Conservation (phyloP, 2,888 invertebrate genomes). For the Pristionchus fissidentatus region DNA sequence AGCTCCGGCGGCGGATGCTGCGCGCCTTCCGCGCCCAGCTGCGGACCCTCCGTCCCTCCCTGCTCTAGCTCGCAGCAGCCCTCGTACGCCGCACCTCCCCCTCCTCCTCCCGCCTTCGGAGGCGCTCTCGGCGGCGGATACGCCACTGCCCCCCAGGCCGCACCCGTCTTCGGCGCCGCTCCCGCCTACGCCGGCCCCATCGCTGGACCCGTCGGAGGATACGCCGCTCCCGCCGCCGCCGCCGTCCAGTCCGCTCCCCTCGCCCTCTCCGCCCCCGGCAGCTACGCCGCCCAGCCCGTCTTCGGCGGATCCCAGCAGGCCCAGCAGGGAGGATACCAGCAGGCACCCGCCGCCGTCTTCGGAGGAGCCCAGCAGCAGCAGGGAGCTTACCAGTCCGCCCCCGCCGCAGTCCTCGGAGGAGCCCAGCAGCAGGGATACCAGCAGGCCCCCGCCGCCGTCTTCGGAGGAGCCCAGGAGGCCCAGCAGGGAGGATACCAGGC, state of each 20-base stretch:
- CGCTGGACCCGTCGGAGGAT: constrained; percentile 37
- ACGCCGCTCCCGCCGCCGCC: background rate
- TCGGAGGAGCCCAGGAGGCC: background rate
- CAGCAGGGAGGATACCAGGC: constrained; percentile 6
- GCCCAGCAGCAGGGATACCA: background rate
- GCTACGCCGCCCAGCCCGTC: constrained; percentile 16
- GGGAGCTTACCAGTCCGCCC: constrained; percentile 38
- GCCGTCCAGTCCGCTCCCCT: constrained; percentile 33
- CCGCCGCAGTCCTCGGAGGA: background rate
- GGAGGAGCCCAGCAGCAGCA: constrained; percentile 42
- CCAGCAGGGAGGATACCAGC: background rate
- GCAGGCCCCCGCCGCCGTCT: background rate
- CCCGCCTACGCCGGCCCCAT: constrained; percentile 22
- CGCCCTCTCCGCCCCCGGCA: constrained; percentile 31
- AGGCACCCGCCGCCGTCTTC: background rate
- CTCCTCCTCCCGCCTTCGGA: background rate
- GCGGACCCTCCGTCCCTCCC: constrained; percentile 43
- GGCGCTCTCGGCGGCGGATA: constrained; percentile 4
- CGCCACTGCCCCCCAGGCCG: constrained; percentile 19
- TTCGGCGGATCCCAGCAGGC: background rate
- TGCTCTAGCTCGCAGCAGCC: constrained; percentile 10
- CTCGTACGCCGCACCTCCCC: background rate
- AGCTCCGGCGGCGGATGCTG: constrained; percentile 7
- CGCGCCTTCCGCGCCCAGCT: background rate
- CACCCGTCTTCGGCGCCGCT: background rate